Conservation (phyloP, 2,113 vertebrate genomes). For the Aramus guarauna region DNA sequence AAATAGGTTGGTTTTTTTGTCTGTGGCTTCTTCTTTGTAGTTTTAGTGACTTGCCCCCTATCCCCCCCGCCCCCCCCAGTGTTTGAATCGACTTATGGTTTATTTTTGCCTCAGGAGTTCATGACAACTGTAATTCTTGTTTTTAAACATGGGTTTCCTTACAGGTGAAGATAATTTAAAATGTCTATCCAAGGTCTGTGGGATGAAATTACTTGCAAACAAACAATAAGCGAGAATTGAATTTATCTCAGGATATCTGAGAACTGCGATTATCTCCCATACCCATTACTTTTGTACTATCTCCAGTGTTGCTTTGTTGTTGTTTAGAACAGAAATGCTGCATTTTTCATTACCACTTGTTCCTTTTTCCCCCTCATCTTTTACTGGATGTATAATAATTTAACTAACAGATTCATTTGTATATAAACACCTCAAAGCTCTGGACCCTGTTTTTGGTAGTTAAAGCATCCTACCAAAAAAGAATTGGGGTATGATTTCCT, state of each 20-base stretch:
- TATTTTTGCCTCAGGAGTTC: background rate
- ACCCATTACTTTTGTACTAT: background rate
- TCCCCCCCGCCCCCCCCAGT: too few relatives aligned
- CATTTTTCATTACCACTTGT: background rate
- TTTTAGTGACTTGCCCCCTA: background rate
- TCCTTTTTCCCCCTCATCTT: background rate
- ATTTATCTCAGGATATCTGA: background rate
- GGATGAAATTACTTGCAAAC: background rate
- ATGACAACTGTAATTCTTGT: background rate
- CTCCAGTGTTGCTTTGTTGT: background rate
- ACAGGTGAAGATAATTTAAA: background rate
- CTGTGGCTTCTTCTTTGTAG: background rate
- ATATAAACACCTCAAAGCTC: background rate
- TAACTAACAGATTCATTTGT: background rate
- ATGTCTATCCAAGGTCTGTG: background rate
- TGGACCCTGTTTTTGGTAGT: background rate
- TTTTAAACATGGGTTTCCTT: background rate
- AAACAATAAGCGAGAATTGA: constrained; percentile 2
- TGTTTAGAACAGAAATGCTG: background rate
- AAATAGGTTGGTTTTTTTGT: background rate
- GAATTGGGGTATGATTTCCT: background rate
- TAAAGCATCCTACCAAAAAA: background rate
- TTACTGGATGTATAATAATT: background rate
- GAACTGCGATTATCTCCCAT: background rate
- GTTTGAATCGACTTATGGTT: background rate